Conservation (phyloP, 2,797 vertebrate genomes). For the Telmatherina bonti region DNA sequence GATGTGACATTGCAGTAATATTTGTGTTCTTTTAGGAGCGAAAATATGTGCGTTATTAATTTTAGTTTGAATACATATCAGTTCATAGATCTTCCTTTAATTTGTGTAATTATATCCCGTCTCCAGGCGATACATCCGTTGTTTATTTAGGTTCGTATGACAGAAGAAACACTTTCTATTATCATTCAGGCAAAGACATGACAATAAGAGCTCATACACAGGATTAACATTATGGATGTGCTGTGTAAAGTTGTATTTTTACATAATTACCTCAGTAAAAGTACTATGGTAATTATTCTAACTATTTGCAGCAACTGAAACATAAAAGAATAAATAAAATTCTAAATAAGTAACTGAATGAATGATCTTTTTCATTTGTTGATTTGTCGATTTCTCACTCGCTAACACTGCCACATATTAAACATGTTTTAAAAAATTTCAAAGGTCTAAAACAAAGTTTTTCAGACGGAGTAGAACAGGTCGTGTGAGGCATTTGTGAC, state of each 20-base stretch:
- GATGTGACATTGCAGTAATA: constrained; percentile 43
- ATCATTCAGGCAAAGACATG: constrained; percentile 31
- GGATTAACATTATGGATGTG: constrained; percentile 38
- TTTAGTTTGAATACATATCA: constrained; percentile 19
- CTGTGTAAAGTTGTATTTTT: constrained; percentile 4
- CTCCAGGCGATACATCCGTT: constrained; percentile 35
- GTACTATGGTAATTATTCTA: background rate
- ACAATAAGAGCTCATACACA: constrained; percentile 33
- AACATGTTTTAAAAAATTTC: no score
- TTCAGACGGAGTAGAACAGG: background rate
- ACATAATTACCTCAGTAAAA: constrained; percentile 18
- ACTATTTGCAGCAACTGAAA: constrained; percentile 3
- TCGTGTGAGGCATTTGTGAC: constrained; percentile 12
- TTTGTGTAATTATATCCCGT: constrained; percentile 56
- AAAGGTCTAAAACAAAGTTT: background rate
- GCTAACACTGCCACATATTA: no score
- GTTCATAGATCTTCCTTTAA: constrained; percentile 39
- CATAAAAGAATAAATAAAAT: background rate
- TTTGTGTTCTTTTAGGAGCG: constrained; percentile 38
- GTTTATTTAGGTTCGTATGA: constrained; percentile 42
- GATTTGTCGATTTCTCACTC: no score
- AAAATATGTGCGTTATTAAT: constrained; percentile 3
- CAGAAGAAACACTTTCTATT: constrained; percentile 38
- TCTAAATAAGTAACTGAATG: no score
- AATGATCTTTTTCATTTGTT: no score